Evolutionary conservation across 2,888 invertebrate species (phyloP), one percentile per base, ranked within the genome.

Genomic region (Drosophila glabriapex): DNA sequence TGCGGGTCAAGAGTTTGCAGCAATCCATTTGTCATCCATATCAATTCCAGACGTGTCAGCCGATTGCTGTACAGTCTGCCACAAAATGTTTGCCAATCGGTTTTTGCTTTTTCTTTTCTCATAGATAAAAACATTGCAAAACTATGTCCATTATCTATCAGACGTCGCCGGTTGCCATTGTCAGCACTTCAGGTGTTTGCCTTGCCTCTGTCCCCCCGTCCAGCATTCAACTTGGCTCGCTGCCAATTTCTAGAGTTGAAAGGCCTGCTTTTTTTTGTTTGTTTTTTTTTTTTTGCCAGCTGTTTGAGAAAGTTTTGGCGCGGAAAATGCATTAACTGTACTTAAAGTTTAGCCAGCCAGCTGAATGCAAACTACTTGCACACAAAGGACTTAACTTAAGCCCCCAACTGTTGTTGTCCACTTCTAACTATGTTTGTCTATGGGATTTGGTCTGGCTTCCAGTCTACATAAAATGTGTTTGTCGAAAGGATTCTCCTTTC

Each of bases 1-100:
- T 66, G 81, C 82, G 52, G 87, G 84, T 84, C 84, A 89, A 89
- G 82, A 72, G 82, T 70, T 78, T 59, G 31, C 64, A 19, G n/a
- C 54, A 54, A 58, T 41, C 54, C 80, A 73, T 65, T 70, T 67
- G 66, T 72, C 82, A 85, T 82, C 73, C 70, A 78, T 86, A 85
- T 74, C 71, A 73, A 75, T 74, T 73, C 46, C 41, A 54, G 46
- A 60, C 49, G 49, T 75, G 56, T 54, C 68, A 39, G 12, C 33
- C 41, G 25, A 64, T 63, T 70, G 50, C 25, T 61, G 62, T 58
- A 58, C 50, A 62, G 61, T 16, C 50, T 39, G 35, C 22, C 49
- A 41, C 65, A 55, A 68, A 68, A 31, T 67, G 66, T 62, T 39
- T 66, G 39, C 12, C 77, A 71, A 49, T 73, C 67, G 60, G 46